A percentile compares a stretch with the other conserved stretches of the same genome.
These are phyloP conservation scores for Brachyptera putata DNA, from an alignment of 2,888 invertebrate species.

Conservation along the genomic window DNA sequence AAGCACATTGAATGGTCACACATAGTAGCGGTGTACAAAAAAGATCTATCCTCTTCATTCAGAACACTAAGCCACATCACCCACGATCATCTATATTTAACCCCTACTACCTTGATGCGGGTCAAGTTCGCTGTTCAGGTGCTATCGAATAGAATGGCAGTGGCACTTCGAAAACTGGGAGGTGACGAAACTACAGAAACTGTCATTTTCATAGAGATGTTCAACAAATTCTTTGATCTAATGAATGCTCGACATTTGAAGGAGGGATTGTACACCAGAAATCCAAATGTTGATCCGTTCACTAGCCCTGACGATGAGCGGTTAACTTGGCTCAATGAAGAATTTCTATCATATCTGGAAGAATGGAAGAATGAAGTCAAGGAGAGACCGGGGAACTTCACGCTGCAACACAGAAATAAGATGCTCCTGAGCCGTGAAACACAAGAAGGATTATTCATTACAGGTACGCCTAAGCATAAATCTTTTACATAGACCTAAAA, in stretches of 20 bases:
- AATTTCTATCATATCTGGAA: conserved; percentile 7
- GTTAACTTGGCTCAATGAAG: conserved; percentile 1
- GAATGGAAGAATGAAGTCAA: conserved; percentile 12
- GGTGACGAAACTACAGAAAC: not conserved
- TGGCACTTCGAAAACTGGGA: not conserved
- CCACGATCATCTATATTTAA: conserved; percentile 2
- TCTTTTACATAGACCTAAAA: no score
- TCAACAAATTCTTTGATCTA: conserved; percentile 9
- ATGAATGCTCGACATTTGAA: conserved; percentile 3
- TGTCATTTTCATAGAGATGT: conserved; percentile 8
- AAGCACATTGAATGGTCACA: conserved; percentile 1
- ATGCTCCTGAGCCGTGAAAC: no score
- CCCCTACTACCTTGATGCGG: not conserved
- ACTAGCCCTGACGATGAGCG: conserved; percentile 11
- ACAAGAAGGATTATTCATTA: no score
- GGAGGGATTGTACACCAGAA: conserved; percentile 3
- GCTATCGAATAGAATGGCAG: conserved; percentile 6
- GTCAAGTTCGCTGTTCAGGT: no score
- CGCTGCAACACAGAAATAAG: no score
- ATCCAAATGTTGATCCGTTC: conserved; percentile 1
- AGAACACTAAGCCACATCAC: not conserved
- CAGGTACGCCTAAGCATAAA: no score
- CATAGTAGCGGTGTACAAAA: not conserved
- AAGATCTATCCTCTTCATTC: conserved; percentile 7
- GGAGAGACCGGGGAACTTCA: conserved; percentile 5